These are phyloP conservation scores for Dipodomys spectabilis DNA, from an alignment of 2,113 vertebrate species.

Conservation along the genomic window DNA sequence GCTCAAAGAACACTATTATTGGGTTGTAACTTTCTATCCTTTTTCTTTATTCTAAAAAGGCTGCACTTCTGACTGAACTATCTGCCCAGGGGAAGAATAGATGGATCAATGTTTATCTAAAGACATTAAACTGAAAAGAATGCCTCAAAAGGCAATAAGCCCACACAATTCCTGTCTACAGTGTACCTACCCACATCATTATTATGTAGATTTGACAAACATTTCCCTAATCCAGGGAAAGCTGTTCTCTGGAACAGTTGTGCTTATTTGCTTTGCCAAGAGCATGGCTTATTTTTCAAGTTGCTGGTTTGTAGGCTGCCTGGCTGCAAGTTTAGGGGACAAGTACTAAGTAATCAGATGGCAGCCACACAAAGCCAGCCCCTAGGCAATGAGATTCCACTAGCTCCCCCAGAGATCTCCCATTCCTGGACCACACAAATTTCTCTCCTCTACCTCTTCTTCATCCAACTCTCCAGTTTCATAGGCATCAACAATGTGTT, in stretches of 20 bases:
- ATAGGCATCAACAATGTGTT: neutral
- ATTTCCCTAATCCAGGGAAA: slow-evolving; percentile 60
- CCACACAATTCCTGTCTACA: neutral
- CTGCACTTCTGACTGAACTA: slow-evolving; percentile 23
- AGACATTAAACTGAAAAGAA: slow-evolving; percentile 48
- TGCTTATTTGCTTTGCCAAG: neutral
- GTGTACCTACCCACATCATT: slow-evolving; percentile 41
- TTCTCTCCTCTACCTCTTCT: neutral
- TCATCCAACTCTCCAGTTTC: neutral
- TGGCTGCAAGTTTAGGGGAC: neutral
- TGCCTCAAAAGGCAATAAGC: neutral
- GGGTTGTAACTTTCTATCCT: neutral
- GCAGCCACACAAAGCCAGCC: neutral
- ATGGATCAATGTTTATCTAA: slow-evolving; percentile 36
- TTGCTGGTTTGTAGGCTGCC: neutral
- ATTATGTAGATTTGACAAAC: slow-evolving; percentile 45
- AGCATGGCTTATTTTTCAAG: slow-evolving; percentile 47
- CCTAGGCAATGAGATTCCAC: no score
- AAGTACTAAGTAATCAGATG: neutral
- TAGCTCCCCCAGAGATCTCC: neutral
- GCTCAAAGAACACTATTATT: neutral
- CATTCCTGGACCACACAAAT: neutral
- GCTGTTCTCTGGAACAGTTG: slow-evolving; percentile 44
- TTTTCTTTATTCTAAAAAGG: slow-evolving; percentile 36
- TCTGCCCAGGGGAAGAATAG: neutral